Conservation (phyloP, 2,888 invertebrate species). For the Sylvicola fuscatus region DNA sequence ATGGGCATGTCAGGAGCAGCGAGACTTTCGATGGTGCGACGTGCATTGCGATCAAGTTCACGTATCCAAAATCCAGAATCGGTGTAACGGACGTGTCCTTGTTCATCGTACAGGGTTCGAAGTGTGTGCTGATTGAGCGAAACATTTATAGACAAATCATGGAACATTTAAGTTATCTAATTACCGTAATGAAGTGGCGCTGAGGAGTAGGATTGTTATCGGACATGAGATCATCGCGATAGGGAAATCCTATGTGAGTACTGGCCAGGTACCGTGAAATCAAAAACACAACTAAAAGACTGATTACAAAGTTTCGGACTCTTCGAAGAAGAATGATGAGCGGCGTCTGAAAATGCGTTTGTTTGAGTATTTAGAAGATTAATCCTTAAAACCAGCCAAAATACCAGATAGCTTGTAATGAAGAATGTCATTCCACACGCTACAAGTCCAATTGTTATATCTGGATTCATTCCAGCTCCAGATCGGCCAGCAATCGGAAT, state of each 20-base stretch:
- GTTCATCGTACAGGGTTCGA: slow-evolving; percentile 15
- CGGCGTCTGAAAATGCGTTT: slow-evolving; percentile 10
- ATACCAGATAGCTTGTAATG: slow-evolving; percentile 21
- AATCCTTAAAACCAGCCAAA: slow-evolving; percentile 5
- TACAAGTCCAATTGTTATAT: slow-evolving; percentile 24
- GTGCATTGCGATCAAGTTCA: slow-evolving; percentile 16
- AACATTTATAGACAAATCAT: too few species aligned
- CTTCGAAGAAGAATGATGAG: slow-evolving; percentile 15
- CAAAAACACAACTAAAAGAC: slow-evolving; percentile 13
- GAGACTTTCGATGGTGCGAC: slow-evolving; percentile 16
- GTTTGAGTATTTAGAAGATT: too few species aligned
- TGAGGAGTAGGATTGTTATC: slow-evolving; percentile 22
- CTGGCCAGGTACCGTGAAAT: slow-evolving; percentile 16
- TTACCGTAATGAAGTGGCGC: slow-evolving; percentile 29
- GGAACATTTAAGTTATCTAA: slow-evolving; percentile 8
- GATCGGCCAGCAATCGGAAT: slow-evolving; percentile 26
- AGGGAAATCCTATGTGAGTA: slow-evolving; percentile 31
- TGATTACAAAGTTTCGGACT: slow-evolving; percentile 12
- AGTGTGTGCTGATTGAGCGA: slow-evolving; percentile 16
- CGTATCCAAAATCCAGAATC: slow-evolving; percentile 18
- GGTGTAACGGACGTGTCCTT: slow-evolving; percentile 14
- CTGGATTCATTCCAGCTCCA: slow-evolving; percentile 26
- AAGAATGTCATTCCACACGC: slow-evolving; percentile 21
- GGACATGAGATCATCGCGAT: slow-evolving; percentile 20
- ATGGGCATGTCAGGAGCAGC: slow-evolving; percentile 16